Evolutionary conservation across 2,113 vertebrate species (phyloP).

Genomic region (Phyllostomus discolor): DNA sequence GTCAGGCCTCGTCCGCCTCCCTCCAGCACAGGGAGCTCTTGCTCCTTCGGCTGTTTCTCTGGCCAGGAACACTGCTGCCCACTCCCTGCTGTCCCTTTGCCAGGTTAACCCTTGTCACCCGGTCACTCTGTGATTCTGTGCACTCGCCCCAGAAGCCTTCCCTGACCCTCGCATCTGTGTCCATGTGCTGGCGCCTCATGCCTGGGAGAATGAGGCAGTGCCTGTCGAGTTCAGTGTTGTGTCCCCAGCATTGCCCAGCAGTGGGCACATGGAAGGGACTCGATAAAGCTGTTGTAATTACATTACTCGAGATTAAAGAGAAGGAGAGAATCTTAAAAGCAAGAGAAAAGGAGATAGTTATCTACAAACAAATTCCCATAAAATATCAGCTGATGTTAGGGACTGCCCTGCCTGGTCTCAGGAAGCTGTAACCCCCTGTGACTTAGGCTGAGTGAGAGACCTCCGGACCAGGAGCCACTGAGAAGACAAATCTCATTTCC

Average conservation of each 20-base stretch:
- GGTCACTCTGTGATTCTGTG: background rate
- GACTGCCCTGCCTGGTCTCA: too few species aligned
- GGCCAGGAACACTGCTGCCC: background rate
- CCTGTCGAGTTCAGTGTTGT: accelerated
- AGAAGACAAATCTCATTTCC: too few species aligned
- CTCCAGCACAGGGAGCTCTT: background rate
- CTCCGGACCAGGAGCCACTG: too few species aligned
- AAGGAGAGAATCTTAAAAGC: too few species aligned
- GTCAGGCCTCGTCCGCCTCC: background rate
- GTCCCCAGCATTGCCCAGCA: too few species aligned
- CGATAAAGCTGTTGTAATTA: background rate
- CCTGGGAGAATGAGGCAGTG: background rate
- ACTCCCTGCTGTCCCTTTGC: background rate
- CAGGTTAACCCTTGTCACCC: background rate
- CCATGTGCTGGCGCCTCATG: background rate
- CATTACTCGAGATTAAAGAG: too few species aligned
- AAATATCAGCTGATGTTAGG: too few species aligned
- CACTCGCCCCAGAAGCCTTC: background rate
- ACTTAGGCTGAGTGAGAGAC: too few species aligned
- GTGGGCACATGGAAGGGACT: background rate
- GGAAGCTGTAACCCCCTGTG: too few species aligned
- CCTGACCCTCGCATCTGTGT: background rate
- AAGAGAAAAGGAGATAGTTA: too few species aligned
- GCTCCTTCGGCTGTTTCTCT: background rate
- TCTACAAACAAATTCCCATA: too few species aligned